Percentiles rank a stretch among this genome's conserved stretches.
Conservation (phyloP, 2,113 vertebrate genomes). For the Caretta caretta region DNA sequence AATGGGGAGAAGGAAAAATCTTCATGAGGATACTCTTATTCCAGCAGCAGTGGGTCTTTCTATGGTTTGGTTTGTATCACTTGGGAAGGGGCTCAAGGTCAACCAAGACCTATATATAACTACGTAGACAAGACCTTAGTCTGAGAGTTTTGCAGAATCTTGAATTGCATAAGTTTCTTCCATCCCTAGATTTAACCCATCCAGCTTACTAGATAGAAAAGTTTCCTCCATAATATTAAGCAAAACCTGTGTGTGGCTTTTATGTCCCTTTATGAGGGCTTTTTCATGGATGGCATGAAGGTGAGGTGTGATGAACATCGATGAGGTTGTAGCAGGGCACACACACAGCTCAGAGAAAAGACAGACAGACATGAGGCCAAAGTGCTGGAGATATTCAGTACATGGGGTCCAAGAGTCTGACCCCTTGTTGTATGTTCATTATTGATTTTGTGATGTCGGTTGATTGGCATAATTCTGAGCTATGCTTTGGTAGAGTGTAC, state of each 20-base stretch:
- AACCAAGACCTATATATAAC: not conserved
- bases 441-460: not conserved
- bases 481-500: slow-evolving; percentile 16
- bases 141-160: not conserved
- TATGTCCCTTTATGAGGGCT: slow-evolving; percentile 36
- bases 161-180: not conserved
- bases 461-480: slow-evolving; percentile 44
- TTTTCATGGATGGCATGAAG: slow-evolving; percentile 3
- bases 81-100: not conserved
- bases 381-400: not conserved
- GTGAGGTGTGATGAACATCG: slow-evolving; percentile 2
- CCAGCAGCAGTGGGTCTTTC: not conserved
- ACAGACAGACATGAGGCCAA: not conserved
- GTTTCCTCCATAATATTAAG: not conserved
- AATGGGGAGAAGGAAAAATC: not conserved
- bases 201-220: not conserved
- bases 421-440: slow-evolving; percentile 57
- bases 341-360: slow-evolving; percentile 42
- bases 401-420: slow-evolving; percentile 27
- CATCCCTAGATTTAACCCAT: not conserved
- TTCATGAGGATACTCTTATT: not conserved
- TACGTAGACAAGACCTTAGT: not conserved
- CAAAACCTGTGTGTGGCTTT: not conserved
- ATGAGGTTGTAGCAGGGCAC: not conserved
- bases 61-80: not conserved